phyloP scores from a whole-genome alignment of 2,888 invertebrate species.

The Eilema sororculum region DNA sequence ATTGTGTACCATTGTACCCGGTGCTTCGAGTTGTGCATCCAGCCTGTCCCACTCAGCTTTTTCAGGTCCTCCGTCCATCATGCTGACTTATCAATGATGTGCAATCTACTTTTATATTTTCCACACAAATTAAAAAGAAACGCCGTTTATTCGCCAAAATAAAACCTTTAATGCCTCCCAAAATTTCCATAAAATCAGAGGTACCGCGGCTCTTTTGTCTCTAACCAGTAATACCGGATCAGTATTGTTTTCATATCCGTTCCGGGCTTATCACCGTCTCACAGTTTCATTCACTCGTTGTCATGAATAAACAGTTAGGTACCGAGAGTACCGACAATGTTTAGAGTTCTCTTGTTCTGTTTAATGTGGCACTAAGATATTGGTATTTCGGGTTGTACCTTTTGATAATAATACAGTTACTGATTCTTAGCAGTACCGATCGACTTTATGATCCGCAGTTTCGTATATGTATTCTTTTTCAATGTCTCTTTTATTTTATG shows the following conservation, averaged over 20 bases:
- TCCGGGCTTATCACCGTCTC: constrained; percentile 37
- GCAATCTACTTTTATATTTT: background rate
- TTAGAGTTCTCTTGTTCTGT: constrained; percentile 1
- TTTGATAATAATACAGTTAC: no score
- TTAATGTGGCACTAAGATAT: background rate
- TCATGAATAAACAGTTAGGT: constrained; percentile 39
- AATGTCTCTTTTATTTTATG: no score
- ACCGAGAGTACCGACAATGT: background rate
- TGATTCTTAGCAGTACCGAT: no score
- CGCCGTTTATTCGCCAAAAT: background rate
- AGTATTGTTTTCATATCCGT: constrained; percentile 40
- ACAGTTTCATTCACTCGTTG: constrained; percentile 38
- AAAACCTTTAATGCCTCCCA: constrained; percentile 8
- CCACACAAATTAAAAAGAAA: background rate
- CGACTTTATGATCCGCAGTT: no score
- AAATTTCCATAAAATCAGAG: constrained; percentile 20
- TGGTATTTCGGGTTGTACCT: background rate
- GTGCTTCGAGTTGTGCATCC: no score
- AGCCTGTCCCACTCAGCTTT: no score
- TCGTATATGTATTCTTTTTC: no score
- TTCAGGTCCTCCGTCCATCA: no score
- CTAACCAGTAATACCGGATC: constrained; percentile 23
- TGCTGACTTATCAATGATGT: no score
- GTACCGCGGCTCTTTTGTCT: constrained; percentile 19
- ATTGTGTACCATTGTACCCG: no score